phyloP scores from a whole-genome alignment of 2,888 invertebrate genomes.

The Drosophila peninsularis region DNA sequence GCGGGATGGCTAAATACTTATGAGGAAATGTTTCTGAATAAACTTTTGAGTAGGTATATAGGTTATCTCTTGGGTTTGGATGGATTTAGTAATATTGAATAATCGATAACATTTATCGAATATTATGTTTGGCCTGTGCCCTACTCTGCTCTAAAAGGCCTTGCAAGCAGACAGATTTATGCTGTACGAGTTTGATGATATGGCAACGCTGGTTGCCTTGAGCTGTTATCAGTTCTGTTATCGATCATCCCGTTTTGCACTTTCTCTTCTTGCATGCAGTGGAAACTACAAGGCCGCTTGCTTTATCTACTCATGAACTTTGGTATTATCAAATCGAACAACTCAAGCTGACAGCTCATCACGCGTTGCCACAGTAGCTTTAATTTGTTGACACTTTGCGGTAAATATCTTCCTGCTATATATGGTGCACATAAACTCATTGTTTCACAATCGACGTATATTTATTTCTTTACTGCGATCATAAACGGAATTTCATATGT shows the following conservation, averaged over 20 bases:
- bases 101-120: neutral
- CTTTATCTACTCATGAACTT: neutral
- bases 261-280: neutral
- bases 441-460: neutral
- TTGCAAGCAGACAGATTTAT: no score
- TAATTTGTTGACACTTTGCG: neutral
- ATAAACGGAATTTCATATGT: neutral
- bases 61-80: neutral
- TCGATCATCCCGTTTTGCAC: neutral
- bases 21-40: no score
- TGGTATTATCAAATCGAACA: neutral
- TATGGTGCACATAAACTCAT: neutral
- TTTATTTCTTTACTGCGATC: neutral
- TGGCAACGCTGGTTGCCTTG: neutral
- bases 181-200: neutral
- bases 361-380: conserved; percentile 4
- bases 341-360: neutral
- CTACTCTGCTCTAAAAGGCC: no score
- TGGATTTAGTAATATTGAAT: neutral
- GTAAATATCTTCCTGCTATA: neutral
- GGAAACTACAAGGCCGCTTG: neutral
- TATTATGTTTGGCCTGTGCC: neutral
- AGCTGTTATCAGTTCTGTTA: neutral
- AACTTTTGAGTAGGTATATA: no score
- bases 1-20: no score